phyloP scores from a whole-genome alignment of 2,113 vertebrate genomes.

The Cinclus cinclus region DNA sequence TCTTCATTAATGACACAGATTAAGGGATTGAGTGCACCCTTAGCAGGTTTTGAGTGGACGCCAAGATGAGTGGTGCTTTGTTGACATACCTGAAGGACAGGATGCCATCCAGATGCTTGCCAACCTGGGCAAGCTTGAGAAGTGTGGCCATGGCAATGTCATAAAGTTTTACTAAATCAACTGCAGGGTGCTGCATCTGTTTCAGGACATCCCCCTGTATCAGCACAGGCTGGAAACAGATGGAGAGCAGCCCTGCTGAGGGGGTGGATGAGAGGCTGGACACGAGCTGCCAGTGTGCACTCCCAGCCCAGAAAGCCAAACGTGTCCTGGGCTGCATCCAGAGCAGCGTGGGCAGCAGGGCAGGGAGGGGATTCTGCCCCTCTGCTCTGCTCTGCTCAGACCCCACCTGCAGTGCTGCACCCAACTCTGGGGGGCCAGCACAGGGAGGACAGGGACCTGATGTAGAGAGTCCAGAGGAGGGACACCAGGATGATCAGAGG shows the following conservation, averaged over 20 bases:
- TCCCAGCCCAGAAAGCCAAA: neutral
- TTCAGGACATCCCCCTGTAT: fast-evolving
- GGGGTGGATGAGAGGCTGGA: fast-evolving
- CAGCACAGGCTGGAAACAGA: neutral
- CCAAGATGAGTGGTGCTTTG: neutral
- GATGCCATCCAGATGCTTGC: too few species aligned
- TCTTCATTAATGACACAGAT: neutral
- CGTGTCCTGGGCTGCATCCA: neutral
- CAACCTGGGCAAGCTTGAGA: too few species aligned
- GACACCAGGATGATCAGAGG: neutral
- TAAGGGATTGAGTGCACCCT: neutral
- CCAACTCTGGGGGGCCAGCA: neutral
- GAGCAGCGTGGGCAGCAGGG: neutral
- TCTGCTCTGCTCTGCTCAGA: neutral
- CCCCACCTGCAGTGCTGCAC: neutral
- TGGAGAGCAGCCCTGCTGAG: neutral
- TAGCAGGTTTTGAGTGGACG: neutral
- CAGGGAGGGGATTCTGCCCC: neutral
- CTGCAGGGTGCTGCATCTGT: neutral
- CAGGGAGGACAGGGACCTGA: fast-evolving
- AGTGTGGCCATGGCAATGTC: too few species aligned
- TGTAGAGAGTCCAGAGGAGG: fast-evolving
- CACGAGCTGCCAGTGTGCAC: fast-evolving
- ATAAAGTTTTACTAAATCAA: neutral
- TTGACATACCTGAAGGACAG: neutral